A percentile compares a stretch with the other conserved stretches of the same genome.
Conservation (phyloP, 2,888 invertebrate genomes). For the Ashinkailepas kermadecensis region DNA sequence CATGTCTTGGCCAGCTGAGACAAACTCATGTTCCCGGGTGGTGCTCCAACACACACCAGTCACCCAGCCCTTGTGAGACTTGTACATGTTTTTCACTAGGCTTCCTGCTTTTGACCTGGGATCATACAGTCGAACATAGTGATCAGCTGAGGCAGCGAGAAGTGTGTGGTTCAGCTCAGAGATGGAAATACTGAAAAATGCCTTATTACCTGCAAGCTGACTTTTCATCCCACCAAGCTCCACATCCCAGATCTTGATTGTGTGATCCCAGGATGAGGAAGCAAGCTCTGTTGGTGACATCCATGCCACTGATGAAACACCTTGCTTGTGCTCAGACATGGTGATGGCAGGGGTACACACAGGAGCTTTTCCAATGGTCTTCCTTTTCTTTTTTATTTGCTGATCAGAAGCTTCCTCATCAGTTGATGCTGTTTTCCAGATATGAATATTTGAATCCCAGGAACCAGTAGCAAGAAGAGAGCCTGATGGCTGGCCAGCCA, state of each 20-base stretch:
- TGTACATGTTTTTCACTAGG: slow-evolving; percentile 77
- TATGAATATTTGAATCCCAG: slow-evolving; percentile 84
- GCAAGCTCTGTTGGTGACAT: slow-evolving; percentile 65
- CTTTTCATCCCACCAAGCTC: slow-evolving; percentile 73
- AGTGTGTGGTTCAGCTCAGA: slow-evolving; percentile 65
- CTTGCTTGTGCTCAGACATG: slow-evolving; percentile 85
- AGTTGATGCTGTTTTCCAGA: slow-evolving; percentile 61
- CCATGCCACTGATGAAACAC: slow-evolving; percentile 79
- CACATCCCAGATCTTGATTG: slow-evolving; percentile 88
- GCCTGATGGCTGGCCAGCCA: slow-evolving; percentile 63
- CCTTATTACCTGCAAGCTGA: slow-evolving; percentile 80
- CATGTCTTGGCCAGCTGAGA: slow-evolving; percentile 87
- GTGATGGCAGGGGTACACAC: slow-evolving; percentile 60
- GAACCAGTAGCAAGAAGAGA: slow-evolving; percentile 69
- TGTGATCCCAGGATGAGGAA: slow-evolving; percentile 92
- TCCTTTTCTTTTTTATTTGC: slow-evolving; percentile 38
- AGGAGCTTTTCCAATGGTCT: slow-evolving; percentile 36
- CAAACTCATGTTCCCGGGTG: slow-evolving; percentile 70
- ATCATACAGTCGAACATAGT: slow-evolving; percentile 85
- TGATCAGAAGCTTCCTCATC: slow-evolving; percentile 36
- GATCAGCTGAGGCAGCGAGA: slow-evolving; percentile 81
- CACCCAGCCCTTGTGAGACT: slow-evolving; percentile 87
- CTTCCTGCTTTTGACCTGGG: slow-evolving; percentile 78
- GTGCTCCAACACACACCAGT: slow-evolving; percentile 82
- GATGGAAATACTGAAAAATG: slow-evolving; percentile 78